Evolutionary conservation across 2,113 vertebrate genomes (phyloP).

Genomic region (Marmota flaviventris): DNA sequence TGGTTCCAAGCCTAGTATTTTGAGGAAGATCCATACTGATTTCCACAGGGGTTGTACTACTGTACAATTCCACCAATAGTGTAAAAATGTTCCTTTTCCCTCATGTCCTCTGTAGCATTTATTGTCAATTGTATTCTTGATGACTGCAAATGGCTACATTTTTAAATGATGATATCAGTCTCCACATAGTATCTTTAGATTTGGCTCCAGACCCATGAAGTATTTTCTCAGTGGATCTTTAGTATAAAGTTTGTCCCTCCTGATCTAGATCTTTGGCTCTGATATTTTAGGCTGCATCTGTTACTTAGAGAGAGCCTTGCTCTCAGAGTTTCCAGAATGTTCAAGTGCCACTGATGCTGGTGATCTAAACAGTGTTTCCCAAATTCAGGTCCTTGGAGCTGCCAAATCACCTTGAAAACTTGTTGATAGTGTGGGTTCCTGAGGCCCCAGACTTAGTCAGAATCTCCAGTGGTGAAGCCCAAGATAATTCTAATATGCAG

Average conservation of each 20-base stretch:
- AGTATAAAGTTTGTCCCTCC: background rate
- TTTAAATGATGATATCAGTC: background rate
- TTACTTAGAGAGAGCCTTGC: background rate
- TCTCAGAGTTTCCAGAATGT: background rate
- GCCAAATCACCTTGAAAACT: background rate
- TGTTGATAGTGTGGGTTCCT: background rate
- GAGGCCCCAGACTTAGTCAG: background rate
- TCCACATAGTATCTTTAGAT: background rate
- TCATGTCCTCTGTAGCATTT: no score
- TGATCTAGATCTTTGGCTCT: background rate
- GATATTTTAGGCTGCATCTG: background rate
- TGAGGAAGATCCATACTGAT: no score
- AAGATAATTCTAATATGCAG: background rate
- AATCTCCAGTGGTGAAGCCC: background rate
- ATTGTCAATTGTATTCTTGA: no score
- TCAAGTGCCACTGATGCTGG: background rate
- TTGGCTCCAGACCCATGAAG: background rate
- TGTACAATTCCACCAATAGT: no score
- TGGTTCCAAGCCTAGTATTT: no score
- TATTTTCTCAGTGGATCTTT: slow-evolving; percentile 37
- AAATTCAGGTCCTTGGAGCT: background rate
- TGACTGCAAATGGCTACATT: no score
- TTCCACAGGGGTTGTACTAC: no score
- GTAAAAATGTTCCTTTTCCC: no score
- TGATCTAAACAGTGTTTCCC: background rate